Evolutionary conservation across 64 coral and sea anemone genomes (phyloP), one percentile per base, ranked within the genome.

Genomic region (Stylophora pistillata): DNA sequence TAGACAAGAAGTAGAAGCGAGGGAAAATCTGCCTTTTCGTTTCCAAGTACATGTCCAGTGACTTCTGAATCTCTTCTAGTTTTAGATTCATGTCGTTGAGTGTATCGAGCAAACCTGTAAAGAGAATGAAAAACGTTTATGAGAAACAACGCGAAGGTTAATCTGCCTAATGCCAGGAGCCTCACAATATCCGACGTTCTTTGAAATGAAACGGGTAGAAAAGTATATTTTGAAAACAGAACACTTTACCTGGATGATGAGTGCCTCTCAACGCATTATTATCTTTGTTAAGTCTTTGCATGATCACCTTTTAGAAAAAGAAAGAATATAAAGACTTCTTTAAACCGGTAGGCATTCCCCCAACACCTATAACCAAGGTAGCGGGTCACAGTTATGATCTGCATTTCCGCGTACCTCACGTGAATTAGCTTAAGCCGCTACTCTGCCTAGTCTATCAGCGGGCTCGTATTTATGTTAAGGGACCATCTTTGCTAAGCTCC

Each of bases 21-120:
- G 97, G 97, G 30, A 99, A 99, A 27, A 99, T 99, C 77, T 99
- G 97, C 61, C 97, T 70, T 75, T 99, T 99, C 0, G 97, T 99
- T 53, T 99, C 97, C 55, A 95, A 58, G 74, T 99, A 99, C 97
- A 99, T 99, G 53, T 99, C 97, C 29, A 99, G 41, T 31, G 97
- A 99, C 53, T 99, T 99, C 47, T 99, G 97, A 77, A 99, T 99
- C 79, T 99, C 97, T 75, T 99, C 97, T 18, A 99, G 85, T 82
- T 99, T 99, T 13, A 92, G 78, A 58, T 99, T 99, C 97, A 99
- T 99, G 21, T 99, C 97, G 53, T 99, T 99, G 10, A 99, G 75
- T 16, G 87, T 99, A n/a, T 99, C 97, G 58, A 99, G 77, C 20
- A 95, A 88, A 20, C 97, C 97, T 99, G 60, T 66, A 73, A 20